A percentile compares a stretch with the other conserved stretches of the same genome.
Evolutionary conservation across 2,113 vertebrate genomes (phyloP).

Genomic region (Coturnix japonica): DNA sequence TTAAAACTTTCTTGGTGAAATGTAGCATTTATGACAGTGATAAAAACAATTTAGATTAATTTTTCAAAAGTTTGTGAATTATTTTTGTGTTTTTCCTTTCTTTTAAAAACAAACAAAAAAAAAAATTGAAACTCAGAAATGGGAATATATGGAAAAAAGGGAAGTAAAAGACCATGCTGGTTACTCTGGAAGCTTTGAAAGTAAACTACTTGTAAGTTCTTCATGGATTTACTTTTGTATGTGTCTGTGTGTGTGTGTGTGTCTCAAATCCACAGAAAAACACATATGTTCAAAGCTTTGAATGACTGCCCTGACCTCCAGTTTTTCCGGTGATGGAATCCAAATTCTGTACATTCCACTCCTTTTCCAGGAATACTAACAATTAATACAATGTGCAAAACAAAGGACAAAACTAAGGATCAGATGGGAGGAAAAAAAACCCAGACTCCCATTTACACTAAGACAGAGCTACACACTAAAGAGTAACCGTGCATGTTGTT

Average conservation of each 20-base stretch:
- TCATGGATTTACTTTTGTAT: neutral
- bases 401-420: slow-evolving; percentile 2
- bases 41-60: neutral
- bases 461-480: neutral
- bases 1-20: neutral
- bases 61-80: fast-evolving
- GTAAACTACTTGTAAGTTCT: neutral
- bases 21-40: neutral
- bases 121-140: neutral
- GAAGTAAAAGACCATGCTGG: neutral
- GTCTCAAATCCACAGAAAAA: neutral
- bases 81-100: neutral
- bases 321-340: slow-evolving; percentile 15
- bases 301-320: neutral
- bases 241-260: too few relatives aligned
- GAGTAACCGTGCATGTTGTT: neutral
- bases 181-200: neutral
- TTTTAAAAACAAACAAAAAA: neutral
- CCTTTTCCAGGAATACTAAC: slow-evolving; percentile 31
- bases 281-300: slow-evolving; percentile 20
- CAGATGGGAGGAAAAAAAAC: neutral
- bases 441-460: neutral
- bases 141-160: neutral
- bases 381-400: slow-evolving; percentile 53
- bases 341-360: slow-evolving; percentile 46